Conservation (phyloP, 2,797 vertebrate species). For the Sebastiscus tertius region DNA sequence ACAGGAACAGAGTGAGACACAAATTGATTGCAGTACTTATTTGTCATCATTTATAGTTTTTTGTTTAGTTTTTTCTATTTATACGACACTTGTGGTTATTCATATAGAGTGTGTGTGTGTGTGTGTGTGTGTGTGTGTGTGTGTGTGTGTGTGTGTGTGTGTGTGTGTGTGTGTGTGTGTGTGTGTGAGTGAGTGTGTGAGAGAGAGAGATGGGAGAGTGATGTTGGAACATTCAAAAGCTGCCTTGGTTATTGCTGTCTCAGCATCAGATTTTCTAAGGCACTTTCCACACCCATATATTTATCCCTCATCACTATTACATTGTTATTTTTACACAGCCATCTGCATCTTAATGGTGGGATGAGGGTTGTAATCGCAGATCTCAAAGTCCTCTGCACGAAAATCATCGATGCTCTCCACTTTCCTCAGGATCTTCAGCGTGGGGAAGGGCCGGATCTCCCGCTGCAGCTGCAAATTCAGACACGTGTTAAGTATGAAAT, state of each 20-base stretch:
- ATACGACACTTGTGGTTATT: slow-evolving; percentile 91
- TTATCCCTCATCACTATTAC: not conserved
- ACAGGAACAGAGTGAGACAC: slow-evolving; percentile 96
- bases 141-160: slow-evolving; percentile 42
- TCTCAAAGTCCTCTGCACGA: slow-evolving; percentile 90
- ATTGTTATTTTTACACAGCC: slow-evolving; percentile 85
- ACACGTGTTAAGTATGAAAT: not conserved
- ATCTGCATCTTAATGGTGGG: slow-evolving; percentile 97
- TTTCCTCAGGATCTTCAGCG: slow-evolving; percentile 89
- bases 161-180: slow-evolving; percentile 38
- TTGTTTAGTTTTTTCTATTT: slow-evolving; percentile 79
- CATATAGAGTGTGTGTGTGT: slow-evolving; percentile 69
- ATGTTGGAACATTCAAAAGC: slow-evolving; percentile 99
- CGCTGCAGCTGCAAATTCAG: slow-evolving; percentile 87
- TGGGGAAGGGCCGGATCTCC: slow-evolving; percentile 92
- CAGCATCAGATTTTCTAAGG: slow-evolving; percentile 75
- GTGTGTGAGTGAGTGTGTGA: slow-evolving; percentile 41
- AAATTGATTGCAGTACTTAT: slow-evolving; percentile 96
- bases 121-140: slow-evolving; percentile 25
- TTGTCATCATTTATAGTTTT: slow-evolving; percentile 83
- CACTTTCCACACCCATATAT: not conserved
- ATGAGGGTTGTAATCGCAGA: slow-evolving; percentile 92
- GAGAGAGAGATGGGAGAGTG: slow-evolving; percentile 51
- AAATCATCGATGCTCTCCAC: slow-evolving; percentile 91
- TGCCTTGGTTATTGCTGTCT: slow-evolving; percentile 99